Percentiles rank a stretch among this genome's conserved stretches.
These are phyloP conservation scores for Julus scandinavius DNA, from an alignment of 2,888 invertebrate species.

Conservation along the genomic window DNA sequence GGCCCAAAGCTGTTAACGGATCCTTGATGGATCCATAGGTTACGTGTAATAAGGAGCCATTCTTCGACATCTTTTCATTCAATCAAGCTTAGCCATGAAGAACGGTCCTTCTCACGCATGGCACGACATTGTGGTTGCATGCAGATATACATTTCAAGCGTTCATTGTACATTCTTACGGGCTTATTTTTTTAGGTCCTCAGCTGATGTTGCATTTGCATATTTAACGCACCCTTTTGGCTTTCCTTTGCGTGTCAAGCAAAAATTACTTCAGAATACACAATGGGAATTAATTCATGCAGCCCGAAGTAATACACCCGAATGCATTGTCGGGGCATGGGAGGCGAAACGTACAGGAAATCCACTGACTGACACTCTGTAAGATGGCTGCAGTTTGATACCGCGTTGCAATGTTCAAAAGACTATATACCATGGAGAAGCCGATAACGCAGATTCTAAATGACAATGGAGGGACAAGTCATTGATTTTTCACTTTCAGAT, in stretches of 20 bases:
- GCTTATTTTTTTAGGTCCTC: slow-evolving; percentile 7
- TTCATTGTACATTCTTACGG: background rate
- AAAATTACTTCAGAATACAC: background rate
- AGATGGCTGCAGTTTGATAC: background rate
- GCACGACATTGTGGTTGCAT: slow-evolving; percentile 17
- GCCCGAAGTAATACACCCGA: slow-evolving; percentile 14
- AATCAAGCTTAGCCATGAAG: slow-evolving; percentile 7
- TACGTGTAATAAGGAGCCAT: slow-evolving; percentile 3
- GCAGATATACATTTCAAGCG: slow-evolving; percentile 27
- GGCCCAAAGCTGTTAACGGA: slow-evolving; percentile 4
- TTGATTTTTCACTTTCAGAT: slow-evolving; percentile 29
- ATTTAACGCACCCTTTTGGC: slow-evolving; percentile 17
- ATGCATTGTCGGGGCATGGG: background rate
- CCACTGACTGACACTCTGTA: slow-evolving; percentile 17
- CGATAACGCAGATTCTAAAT: background rate
- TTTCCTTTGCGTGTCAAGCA: slow-evolving; percentile 24
- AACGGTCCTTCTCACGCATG: slow-evolving; percentile 19
- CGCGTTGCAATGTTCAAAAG: background rate
- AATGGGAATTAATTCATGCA: slow-evolving; percentile 19
- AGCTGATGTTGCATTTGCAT: slow-evolving; percentile 13
- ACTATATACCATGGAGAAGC: background rate
- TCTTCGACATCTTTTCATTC: background rate
- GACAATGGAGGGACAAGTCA: background rate
- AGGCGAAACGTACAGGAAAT: background rate
- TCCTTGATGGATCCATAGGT: slow-evolving; percentile 29